Base-by-base conservation (phyloP, 2,797 vertebrate genomes). In the Tolypeutes matacus region DNA sequence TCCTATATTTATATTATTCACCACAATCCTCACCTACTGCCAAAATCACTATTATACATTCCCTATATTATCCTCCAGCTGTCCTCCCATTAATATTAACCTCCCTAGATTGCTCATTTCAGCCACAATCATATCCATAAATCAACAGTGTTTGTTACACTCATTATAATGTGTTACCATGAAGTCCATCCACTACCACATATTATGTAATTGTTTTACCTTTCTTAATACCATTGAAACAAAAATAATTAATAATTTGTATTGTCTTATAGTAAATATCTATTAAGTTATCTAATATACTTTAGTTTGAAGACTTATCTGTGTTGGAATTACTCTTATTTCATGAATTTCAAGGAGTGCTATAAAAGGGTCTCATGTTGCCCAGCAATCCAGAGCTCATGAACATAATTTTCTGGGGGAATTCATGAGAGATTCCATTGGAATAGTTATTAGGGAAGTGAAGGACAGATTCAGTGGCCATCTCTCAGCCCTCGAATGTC, bases 301-400 rank as follows among this genome's bases (percentile, higher is more conserved):
- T 73, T 53, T 84, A 75, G 5, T 46, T 88, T 80, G 15, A 7
- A 93, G 27, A 51, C 12, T 84, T 29, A 89, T 42, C 7, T 53
- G 12, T 78, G 27, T 80, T 46, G 51, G 56, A 17, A 31, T 1
- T 56, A 42, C 12, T 70, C 20, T 49, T 36, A 34, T 58, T 90
- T 94, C n/a, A 64, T 84, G 5, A n/a, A 51, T 84, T 51, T 8
- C 3, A 46, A 65, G 34, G 17, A 31, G 51, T 92, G 29, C 17
- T 84, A 95, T 76, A 9, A 95, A 92, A 58, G 36, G 23, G 34
- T 73, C 77, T 89, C 21, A 69, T 53, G 9, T 75, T 90, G 3
- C 21, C 92, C 56, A 67, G 58, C 25, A 84, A 49, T 65, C 53
- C 21, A 56, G 29, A 89, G 21, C 80, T 7, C 15, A 60, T 67